These are phyloP conservation scores for Alectoris magna DNA, from an alignment of 2,797 vertebrate genomes.

Conservation along the genomic window DNA sequence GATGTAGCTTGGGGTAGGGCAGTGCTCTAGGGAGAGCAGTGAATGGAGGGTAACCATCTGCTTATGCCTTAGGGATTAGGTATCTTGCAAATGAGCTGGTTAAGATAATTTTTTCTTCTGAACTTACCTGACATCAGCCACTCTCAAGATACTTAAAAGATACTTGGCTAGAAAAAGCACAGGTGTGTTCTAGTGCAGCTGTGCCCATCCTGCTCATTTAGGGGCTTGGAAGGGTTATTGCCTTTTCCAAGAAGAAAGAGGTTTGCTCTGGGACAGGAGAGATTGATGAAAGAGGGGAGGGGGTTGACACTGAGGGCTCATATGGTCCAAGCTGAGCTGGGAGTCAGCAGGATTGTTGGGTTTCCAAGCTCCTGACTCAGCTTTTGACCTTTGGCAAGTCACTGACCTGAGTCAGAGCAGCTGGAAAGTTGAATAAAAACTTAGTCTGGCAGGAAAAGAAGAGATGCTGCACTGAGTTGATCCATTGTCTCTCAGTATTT, in stretches of 20 bases:
- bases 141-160: slow-evolving; percentile 24
- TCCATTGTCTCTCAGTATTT: slow-evolving; percentile 16
- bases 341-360: slow-evolving; percentile 11
- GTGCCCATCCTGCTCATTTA: slow-evolving; percentile 20
- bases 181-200: slow-evolving; percentile 58
- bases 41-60: slow-evolving; percentile 13
- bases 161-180: slow-evolving; percentile 42
- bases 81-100: slow-evolving; percentile 33
- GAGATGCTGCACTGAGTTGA: slow-evolving; percentile 8
- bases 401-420: slow-evolving; percentile 56
- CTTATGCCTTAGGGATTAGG: not conserved
- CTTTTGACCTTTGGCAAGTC: slow-evolving; percentile 63
- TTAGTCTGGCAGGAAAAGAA: slow-evolving; percentile 31
- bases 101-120: slow-evolving; percentile 36
- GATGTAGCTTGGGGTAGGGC: not conserved
- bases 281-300: not conserved
- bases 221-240: slow-evolving; percentile 23
- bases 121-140: slow-evolving; percentile 42
- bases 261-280: not conserved
- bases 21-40: not conserved
- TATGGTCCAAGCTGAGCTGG: slow-evolving; percentile 6
- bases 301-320: slow-evolving; percentile 27
- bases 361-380: slow-evolving; percentile 60
- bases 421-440: slow-evolving; percentile 49
- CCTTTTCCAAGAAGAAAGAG: slow-evolving; percentile 3